phyloP scores from a whole-genome alignment of 2,113 vertebrate genomes.

The Oryzias curvinotus region DNA sequence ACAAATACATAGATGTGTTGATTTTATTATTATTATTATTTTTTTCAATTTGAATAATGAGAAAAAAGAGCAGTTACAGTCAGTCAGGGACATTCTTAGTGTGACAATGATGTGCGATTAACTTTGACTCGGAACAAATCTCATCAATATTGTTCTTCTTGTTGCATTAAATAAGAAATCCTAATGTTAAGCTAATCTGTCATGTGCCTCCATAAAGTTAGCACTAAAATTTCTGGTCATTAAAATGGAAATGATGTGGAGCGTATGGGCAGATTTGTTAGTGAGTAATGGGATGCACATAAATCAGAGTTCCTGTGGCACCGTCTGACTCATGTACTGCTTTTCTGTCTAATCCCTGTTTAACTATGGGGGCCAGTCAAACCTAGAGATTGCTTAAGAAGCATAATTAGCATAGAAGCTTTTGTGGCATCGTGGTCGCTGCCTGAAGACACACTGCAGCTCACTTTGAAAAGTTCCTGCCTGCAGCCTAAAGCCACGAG shows the following conservation, averaged over 20 bases:
- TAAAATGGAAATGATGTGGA: slow-evolving; percentile 62
- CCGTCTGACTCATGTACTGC: slow-evolving; percentile 6
- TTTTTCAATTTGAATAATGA: no score
- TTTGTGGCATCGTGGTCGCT: slow-evolving; percentile 44
- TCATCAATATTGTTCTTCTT: slow-evolving; percentile 31
- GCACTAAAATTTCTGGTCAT: slow-evolving; percentile 33
- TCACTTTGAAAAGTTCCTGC: slow-evolving; percentile 54
- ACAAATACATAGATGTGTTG: no score
- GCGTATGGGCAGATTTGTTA: slow-evolving; percentile 42
- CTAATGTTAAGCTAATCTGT: slow-evolving; percentile 40
- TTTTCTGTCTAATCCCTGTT: slow-evolving; percentile 15
- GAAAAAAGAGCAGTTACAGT: no score
- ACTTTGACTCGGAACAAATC: slow-evolving; percentile 14
- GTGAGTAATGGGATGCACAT: slow-evolving; percentile 52
- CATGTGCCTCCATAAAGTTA: slow-evolving; percentile 33
- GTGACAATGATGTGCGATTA: not conserved
- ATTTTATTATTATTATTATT: no score
- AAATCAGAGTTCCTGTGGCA: slow-evolving; percentile 41
- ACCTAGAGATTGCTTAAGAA: slow-evolving; percentile 28
- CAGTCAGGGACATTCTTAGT: not conserved
- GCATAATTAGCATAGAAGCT: slow-evolving; percentile 46
- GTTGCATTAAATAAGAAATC: slow-evolving; percentile 18
- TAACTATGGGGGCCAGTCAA: slow-evolving; percentile 16
- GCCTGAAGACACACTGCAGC: slow-evolving; percentile 37
- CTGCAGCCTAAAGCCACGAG: slow-evolving; percentile 48